Evolutionary conservation across 2,797 vertebrate genomes (phyloP), one percentile per base, ranked within the genome.

Genomic region (Tokudaia muenninki): DNA sequence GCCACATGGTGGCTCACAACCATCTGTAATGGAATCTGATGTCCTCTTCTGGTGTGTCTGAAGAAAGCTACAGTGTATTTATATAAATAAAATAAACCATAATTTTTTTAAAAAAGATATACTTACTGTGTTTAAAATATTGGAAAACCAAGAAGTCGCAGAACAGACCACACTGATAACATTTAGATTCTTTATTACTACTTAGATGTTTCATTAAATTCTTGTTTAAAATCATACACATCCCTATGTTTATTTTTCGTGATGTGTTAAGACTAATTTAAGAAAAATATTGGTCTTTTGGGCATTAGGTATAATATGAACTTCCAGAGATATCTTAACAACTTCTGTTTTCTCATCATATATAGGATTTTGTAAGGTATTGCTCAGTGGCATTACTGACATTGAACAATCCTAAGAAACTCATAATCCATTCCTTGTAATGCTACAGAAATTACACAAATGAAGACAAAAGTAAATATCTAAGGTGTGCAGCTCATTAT

Each of bases 361-460:
- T 2, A 14, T 63, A 77, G 70, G 50, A 78, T 90, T 74, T 44
- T 84, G 47, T 92, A 90, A 70, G 19, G 86, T 75, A 70, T 95
- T 93, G 59, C 41, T 77, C 61, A 82, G 2, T 91, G 50, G 2
- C 31, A n/a, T 79, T 83, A 4, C n/a, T 90, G 77, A 87, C n/a
- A 6, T 13, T 77, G 13, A 67, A 50, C 50, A 86, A 59, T 0
- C 11, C 52, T 87, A 72, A 21, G 41, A 52, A 94, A 87, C 9
- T 67, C 29, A 91, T 65, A 83, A 6, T 8, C 37, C 31, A 86
- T 12, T 19, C 59, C 4, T 16, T 86, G 4, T 19, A 84, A 92
- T 87, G 63, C 65, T 57, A 61, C 14, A 80, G 24, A 96, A 96
- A 94, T 79, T 90, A 34, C 12, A 83, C 29, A 94, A 94, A 91